phyloP scores from a whole-genome alignment of 2,888 invertebrate genomes.

The Melipona bicolor region DNA sequence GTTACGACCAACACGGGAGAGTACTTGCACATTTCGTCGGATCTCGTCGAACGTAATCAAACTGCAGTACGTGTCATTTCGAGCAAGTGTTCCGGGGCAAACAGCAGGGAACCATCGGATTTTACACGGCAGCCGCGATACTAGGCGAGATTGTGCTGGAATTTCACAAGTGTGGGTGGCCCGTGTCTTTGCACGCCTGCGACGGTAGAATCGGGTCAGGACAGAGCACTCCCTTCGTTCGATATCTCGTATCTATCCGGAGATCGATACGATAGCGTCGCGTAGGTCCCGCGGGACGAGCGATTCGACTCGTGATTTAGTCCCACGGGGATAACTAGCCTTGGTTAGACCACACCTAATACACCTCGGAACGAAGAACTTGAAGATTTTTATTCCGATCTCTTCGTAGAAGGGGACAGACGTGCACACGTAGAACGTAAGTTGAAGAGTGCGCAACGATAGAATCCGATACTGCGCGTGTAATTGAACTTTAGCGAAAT shows the following conservation, averaged over 20 bases:
- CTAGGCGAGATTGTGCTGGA: slow-evolving; percentile 37
- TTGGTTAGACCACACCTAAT: too few species aligned
- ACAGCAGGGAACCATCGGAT: neutral
- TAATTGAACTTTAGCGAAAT: neutral
- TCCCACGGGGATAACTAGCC: too few species aligned
- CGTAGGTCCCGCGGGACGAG: slow-evolving; percentile 29
- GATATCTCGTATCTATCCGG: slow-evolving; percentile 58
- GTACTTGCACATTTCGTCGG: neutral
- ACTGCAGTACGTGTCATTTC: neutral
- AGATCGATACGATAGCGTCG: slow-evolving; percentile 60
- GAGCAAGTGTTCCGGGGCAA: neutral
- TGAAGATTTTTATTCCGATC: too few species aligned
- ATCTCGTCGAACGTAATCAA: too few species aligned
- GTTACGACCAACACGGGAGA: neutral
- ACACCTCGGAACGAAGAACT: neutral
- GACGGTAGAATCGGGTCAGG: slow-evolving; percentile 66
- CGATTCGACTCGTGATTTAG: slow-evolving; percentile 1
- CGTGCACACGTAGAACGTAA: too few species aligned
- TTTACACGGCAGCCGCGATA: slow-evolving; percentile 30
- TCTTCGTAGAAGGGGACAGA: neutral
- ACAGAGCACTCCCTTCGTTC: slow-evolving; percentile 71
- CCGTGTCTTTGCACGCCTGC: slow-evolving; percentile 28
- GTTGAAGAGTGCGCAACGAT: neutral
- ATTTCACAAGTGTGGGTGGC: slow-evolving; percentile 56
- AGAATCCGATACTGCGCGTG: neutral